Percentiles rank a stretch among this genome's conserved stretches.
These are phyloP conservation scores for Solen grandis DNA, from an alignment of 1,140 invertebrate species.

Conservation along the genomic window DNA sequence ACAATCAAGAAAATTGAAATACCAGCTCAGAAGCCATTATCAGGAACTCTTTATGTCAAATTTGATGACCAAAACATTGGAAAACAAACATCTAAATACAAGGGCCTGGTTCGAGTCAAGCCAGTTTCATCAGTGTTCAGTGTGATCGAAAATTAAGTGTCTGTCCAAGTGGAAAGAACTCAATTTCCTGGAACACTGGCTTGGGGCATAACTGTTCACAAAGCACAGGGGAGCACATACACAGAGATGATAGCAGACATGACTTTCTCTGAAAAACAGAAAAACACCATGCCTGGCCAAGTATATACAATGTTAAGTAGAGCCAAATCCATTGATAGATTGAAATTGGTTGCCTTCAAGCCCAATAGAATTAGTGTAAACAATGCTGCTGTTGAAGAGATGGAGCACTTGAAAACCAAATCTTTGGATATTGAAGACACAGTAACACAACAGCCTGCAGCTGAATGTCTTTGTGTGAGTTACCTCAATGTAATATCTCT, in stretches of 20 bases:
- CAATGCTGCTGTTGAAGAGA: constrained; percentile 9
- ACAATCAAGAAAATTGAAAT: neutral
- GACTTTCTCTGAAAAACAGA: constrained; percentile 6
- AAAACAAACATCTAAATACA: no score
- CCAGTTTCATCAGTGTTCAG: no score
- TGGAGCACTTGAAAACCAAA: neutral
- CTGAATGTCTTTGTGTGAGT: neutral
- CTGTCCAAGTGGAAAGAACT: neutral
- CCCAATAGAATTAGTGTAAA: neutral
- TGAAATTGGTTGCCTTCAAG: neutral
- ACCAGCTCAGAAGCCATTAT: neutral
- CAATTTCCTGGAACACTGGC: constrained; percentile 7
- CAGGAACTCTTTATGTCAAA: neutral
- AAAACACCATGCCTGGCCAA: constrained; percentile 17
- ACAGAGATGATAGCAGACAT: constrained; percentile 10
- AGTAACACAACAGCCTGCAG: neutral
- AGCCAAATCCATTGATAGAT: constrained; percentile 6
- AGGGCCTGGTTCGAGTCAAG: no score
- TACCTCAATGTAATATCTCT: constrained; percentile 1
- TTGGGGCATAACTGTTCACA: neutral
- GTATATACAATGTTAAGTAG: constrained; percentile 8
- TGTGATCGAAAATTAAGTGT: neutral
- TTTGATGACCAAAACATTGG: no score
- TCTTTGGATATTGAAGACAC: neutral
- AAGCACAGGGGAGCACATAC: neutral